phyloP scores from a whole-genome alignment of 2,797 vertebrate species.

The Huso huso region DNA sequence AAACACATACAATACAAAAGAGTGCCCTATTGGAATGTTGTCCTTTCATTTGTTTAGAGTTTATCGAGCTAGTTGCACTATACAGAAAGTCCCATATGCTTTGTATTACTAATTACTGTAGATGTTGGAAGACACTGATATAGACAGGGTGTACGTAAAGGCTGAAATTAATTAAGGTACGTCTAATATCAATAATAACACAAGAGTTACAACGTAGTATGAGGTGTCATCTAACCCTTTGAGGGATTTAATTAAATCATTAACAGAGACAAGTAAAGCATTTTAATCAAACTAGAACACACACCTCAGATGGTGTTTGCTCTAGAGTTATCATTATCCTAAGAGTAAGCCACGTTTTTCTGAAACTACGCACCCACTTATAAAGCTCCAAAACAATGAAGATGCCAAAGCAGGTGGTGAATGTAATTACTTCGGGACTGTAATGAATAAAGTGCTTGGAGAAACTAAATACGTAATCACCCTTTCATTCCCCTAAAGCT shows the following conservation, averaged over 20 bases:
- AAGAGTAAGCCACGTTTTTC: not conserved
- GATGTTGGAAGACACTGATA: too few species aligned
- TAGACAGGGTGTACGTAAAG: not conserved
- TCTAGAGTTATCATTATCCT: not conserved
- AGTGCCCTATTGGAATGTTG: too few species aligned
- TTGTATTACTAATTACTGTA: too few species aligned
- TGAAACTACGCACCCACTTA: not conserved
- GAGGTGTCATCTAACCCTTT: not conserved
- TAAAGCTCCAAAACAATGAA: conserved; percentile 48
- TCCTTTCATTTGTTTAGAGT: too few species aligned
- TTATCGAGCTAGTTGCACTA: too few species aligned
- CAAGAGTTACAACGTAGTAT: not conserved
- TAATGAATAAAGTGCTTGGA: conserved; percentile 68
- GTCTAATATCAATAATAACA: not conserved
- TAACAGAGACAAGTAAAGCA: conserved; percentile 28
- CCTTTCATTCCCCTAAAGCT: conserved; percentile 46
- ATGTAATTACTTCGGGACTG: conserved; percentile 73
- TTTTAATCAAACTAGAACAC: conserved; percentile 26
- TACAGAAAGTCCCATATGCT: too few species aligned
- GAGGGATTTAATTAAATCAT: conserved; percentile 21
- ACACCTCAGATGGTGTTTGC: not conserved
- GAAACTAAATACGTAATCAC: conserved; percentile 67
- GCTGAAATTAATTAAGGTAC: not conserved
- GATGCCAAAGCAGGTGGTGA: conserved; percentile 70
- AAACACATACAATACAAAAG: too few species aligned